These are phyloP conservation scores for Phymatocera aterrima DNA, from an alignment of 2,888 invertebrate species.

Conservation along the genomic window DNA sequence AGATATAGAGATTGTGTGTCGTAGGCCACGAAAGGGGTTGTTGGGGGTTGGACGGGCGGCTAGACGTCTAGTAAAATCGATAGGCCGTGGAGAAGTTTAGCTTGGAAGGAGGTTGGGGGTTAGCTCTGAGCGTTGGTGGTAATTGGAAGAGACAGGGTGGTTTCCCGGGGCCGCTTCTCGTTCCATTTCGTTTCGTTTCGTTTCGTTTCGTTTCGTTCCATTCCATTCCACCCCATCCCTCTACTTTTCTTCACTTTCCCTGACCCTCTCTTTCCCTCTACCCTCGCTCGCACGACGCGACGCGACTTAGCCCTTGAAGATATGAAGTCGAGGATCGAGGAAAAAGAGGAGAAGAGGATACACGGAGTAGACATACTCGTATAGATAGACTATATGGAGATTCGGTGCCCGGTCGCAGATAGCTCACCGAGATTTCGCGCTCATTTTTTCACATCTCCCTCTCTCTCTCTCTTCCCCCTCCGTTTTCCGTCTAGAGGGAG, in stretches of 20 bases:
- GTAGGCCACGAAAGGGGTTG: too few relatives aligned
- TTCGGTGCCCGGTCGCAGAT: too few relatives aligned
- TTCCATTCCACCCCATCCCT: neutral
- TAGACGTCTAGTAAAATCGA: conserved; percentile 31
- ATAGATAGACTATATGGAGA: neutral
- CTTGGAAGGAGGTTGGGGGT: neutral
- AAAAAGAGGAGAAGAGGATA: too few relatives aligned
- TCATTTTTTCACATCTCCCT: neutral
- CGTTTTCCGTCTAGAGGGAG: neutral
- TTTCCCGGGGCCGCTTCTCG: neutral
- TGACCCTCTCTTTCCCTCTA: too few relatives aligned
- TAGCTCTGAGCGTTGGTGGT: conserved; percentile 15
- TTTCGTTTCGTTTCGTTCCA: neutral
- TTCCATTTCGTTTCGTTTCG: neutral
- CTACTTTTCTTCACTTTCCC: too few relatives aligned
- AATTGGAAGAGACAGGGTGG: conserved; percentile 33
- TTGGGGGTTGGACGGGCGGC: neutral
- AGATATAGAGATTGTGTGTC: too few relatives aligned
- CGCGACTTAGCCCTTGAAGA: conserved; percentile 1
- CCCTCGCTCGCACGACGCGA: neutral
- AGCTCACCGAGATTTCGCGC: too few relatives aligned
- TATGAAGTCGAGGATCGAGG: neutral
- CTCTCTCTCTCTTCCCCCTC: neutral
- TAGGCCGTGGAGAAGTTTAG: conserved; percentile 14
- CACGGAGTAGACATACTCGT: neutral